A percentile compares a stretch with the other conserved stretches of the same genome.
These are phyloP conservation scores for Keiferia lycopersicella DNA, from an alignment of 2,888 invertebrate species.

Conservation along the genomic window DNA sequence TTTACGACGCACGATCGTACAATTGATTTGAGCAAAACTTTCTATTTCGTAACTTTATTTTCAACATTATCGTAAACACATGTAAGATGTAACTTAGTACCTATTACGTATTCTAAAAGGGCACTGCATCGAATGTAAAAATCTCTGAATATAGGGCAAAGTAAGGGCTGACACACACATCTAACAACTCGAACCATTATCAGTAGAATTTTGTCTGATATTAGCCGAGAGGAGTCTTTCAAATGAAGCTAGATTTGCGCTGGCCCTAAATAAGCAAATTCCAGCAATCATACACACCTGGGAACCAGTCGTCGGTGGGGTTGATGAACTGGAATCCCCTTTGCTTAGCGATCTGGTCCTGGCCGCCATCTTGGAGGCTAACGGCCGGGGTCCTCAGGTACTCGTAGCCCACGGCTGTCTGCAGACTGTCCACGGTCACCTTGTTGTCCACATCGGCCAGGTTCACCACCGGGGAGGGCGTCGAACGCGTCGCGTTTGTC, in stretches of 20 bases:
- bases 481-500: conserved; percentile 92
- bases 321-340: conserved; percentile 92
- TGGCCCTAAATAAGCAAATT: too few species aligned
- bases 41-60: conserved; percentile 12
- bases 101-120: conserved; percentile 1
- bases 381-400: conserved; percentile 88
- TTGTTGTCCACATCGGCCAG: conserved; percentile 87
- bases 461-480: conserved; percentile 91
- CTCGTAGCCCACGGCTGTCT: conserved; percentile 91
- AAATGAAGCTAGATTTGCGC: too few species aligned
- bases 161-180: too few species aligned
- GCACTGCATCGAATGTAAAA: neutral
- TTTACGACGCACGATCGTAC: conserved; percentile 11
- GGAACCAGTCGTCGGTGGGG: conserved; percentile 94
- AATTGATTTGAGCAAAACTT: conserved; percentile 8
- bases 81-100: neutral
- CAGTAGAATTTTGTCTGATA: too few species aligned
- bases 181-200: too few species aligned
- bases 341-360: conserved; percentile 86
- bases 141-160: too few species aligned
- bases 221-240: too few species aligned
- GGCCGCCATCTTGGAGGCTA: conserved; percentile 86
- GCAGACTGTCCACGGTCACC: conserved; percentile 86
- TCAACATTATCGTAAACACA: neutral
- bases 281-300: conserved; percentile 76